Conservation (phyloP, 2,797 vertebrate genomes). For the Pseudotriccus pelzelni region DNA sequence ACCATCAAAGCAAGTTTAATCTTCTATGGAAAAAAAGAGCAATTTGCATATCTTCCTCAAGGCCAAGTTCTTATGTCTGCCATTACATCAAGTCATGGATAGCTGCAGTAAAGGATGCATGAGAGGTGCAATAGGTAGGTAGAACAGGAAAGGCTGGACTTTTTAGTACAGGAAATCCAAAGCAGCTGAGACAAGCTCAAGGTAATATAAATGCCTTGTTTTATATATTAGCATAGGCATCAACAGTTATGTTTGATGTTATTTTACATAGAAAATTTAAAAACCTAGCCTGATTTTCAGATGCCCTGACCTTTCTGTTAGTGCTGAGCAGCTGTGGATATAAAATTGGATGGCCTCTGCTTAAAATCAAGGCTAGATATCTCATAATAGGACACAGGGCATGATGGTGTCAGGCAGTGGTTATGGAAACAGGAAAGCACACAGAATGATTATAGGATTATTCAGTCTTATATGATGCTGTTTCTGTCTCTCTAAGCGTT, state of each 20-base stretch:
- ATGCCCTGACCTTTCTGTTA: not conserved
- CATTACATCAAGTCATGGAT: not conserved
- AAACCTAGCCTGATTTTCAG: not conserved
- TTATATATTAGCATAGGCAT: not conserved
- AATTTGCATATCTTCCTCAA: not conserved
- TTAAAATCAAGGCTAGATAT: not conserved
- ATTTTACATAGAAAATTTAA: not conserved
- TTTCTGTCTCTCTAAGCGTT: slow-evolving; percentile 33
- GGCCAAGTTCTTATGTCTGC: not conserved
- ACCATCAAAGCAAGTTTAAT: not conserved
- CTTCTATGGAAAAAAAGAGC: not conserved
- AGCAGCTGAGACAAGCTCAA: not conserved
- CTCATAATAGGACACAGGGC: not conserved
- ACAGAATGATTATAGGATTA: not conserved
- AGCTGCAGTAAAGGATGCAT: not conserved
- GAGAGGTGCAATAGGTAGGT: not conserved
- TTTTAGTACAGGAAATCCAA: not conserved
- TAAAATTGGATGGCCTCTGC: not conserved
- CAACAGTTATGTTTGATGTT: not conserved
- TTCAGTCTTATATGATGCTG: not conserved
- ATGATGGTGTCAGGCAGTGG: not conserved
- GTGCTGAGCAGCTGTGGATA: not conserved
- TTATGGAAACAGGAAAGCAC: not conserved
- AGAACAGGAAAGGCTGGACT: slow-evolving; percentile 29
- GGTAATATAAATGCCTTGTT: not conserved